phyloP scores from a whole-genome alignment of 2,888 invertebrate genomes.

The Craniophora ligustri region DNA sequence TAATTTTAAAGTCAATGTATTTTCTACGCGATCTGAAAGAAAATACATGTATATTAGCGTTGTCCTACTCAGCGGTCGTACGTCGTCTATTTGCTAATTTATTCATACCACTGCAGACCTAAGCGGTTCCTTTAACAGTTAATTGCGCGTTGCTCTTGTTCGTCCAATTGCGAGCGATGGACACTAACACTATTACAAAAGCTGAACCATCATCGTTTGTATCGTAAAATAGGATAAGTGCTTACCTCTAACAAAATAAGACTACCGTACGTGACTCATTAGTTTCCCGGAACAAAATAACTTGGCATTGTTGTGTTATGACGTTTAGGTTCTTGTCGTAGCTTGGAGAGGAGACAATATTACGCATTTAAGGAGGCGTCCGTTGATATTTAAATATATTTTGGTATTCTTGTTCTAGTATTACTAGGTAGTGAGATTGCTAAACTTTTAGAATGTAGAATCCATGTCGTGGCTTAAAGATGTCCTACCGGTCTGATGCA shows the following conservation, averaged over 20 bases:
- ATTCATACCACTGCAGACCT: constrained; percentile 59
- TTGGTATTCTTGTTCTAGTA: background rate
- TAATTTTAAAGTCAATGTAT: constrained; percentile 80
- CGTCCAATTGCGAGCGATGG: constrained; percentile 75
- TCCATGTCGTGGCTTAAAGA: background rate
- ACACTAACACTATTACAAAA: constrained; percentile 76
- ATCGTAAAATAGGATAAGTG: constrained; percentile 79
- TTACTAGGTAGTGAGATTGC: background rate
- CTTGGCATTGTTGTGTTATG: constrained; percentile 43
- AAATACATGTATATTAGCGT: constrained; percentile 60
- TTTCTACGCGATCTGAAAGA: constrained; percentile 83
- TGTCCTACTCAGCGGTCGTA: constrained; percentile 62
- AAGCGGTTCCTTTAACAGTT: constrained; percentile 75
- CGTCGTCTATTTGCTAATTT: constrained; percentile 62
- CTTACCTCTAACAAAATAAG: constrained; percentile 80
- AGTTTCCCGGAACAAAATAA: constrained; percentile 58
- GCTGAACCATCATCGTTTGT: constrained; percentile 65
- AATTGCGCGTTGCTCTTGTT: constrained; percentile 75
- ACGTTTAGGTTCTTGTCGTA: constrained; percentile 24
- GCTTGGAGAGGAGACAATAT: constrained; percentile 14
- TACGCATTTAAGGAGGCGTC: constrained; percentile 10
- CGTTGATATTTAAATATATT: constrained; percentile 1
- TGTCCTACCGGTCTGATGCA: too few species aligned
- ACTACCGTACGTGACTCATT: constrained; percentile 61
- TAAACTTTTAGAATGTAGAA: background rate